A percentile compares a stretch with the other conserved stretches of the same genome.
Evolutionary conservation across 2,113 vertebrate species (phyloP).

Genomic region (Semnornis frantzii): DNA sequence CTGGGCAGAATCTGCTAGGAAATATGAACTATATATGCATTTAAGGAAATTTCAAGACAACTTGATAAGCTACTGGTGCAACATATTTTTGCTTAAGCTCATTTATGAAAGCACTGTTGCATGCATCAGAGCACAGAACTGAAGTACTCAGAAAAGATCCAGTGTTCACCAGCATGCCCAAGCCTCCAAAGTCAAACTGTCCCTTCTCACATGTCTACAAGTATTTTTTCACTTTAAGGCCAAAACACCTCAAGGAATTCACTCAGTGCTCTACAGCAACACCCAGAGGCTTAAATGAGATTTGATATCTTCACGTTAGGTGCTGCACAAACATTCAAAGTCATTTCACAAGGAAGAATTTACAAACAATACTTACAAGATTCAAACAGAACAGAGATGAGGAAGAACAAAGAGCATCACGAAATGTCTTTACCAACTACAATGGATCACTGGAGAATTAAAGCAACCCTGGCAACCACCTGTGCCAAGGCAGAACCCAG

Average conservation of each 20-base stretch:
- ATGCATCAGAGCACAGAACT: neutral
- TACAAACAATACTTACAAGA: neutral
- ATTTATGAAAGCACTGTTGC: neutral
- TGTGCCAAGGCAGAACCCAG: neutral
- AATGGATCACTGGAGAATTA: neutral
- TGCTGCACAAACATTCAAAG: neutral
- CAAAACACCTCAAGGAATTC: neutral
- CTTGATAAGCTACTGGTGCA: neutral
- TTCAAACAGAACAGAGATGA: neutral
- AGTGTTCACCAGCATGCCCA: neutral
- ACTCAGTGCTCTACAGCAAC: neutral
- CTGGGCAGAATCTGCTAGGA: neutral
- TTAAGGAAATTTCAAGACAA: neutral
- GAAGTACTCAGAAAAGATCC: neutral
- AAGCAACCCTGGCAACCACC: neutral
- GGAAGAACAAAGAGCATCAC: neutral
- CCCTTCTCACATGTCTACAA: neutral
- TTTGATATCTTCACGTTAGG: neutral
- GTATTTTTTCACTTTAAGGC: neutral
- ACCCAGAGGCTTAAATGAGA: conserved; percentile 2
- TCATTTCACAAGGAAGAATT: neutral
- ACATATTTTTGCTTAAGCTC: neutral
- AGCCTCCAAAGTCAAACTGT: neutral
- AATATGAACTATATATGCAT: neutral
- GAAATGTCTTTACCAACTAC: neutral